These are phyloP conservation scores for Mugil cephalus DNA, from an alignment of 2,113 vertebrate species.

Conservation along the genomic window DNA sequence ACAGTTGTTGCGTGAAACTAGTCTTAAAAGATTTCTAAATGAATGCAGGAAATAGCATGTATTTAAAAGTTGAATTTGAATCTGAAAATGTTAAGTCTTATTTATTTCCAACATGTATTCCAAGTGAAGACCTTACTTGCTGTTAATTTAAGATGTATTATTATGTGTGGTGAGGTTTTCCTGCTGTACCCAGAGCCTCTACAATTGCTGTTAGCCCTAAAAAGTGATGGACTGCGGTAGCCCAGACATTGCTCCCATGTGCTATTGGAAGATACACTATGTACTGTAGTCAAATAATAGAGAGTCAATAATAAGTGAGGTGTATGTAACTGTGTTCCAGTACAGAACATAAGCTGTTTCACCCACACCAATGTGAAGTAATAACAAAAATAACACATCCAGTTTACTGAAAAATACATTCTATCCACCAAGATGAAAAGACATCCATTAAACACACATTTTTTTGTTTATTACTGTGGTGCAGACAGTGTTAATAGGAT, in stretches of 20 bases:
- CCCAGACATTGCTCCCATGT: slow-evolving; percentile 12
- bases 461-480: slow-evolving; percentile 14
- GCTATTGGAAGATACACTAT: not conserved
- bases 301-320: not conserved
- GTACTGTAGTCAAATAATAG: not conserved
- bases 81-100: no score
- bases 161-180: not conserved
- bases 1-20: no score
- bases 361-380: not conserved
- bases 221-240: not conserved
- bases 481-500: slow-evolving; percentile 37
- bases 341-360: not conserved
- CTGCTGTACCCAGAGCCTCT: not conserved
- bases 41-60: no score
- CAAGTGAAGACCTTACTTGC: slow-evolving; percentile 25
- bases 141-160: slow-evolving; percentile 43
- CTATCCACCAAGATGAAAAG: no score
- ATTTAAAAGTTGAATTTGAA: no score
- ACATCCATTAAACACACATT: slow-evolving; percentile 15
- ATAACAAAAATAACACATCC: not conserved
- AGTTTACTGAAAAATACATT: no score
- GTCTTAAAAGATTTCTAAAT: no score
- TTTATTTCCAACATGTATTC: not conserved
- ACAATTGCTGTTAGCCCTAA: not conserved
- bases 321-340: not conserved